Conservation (phyloP, 2,888 invertebrate species). For the Tholera decimalis region DNA sequence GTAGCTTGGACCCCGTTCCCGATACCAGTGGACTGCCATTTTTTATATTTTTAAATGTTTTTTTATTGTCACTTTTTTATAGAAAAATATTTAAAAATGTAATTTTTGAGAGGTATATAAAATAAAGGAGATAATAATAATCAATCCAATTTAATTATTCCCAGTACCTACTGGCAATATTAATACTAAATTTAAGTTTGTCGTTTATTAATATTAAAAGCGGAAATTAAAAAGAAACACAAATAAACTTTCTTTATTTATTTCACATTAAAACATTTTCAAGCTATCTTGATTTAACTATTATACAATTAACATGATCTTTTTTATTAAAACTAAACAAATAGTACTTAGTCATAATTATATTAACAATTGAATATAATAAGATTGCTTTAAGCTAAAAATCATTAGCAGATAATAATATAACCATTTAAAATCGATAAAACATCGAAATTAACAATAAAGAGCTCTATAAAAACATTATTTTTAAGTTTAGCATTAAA, state of each 20-base stretch:
- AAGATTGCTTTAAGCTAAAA: conserved; percentile 72
- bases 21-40: too few species aligned
- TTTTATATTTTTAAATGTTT: too few species aligned
- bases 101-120: too few species aligned
- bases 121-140: too few species aligned
- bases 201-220: not conserved
- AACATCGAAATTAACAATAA: conserved; percentile 59
- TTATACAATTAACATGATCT: conserved; percentile 75
- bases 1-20: too few species aligned
- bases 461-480: conserved; percentile 41
- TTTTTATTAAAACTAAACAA: conserved; percentile 73
- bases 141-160: too few species aligned
- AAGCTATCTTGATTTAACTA: conserved; percentile 79
- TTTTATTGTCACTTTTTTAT: too few species aligned
- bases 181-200: not conserved
- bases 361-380: conserved; percentile 56
- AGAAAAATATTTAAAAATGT: too few species aligned
- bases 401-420: conserved; percentile 52
- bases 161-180: too few species aligned
- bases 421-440: conserved; percentile 54
- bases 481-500: conserved; percentile 31
- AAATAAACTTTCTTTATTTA: conserved; percentile 80
- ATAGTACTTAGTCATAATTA: conserved; percentile 58
- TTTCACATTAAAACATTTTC: conserved; percentile 83
- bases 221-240: conserved; percentile 23